A percentile compares a stretch with the other conserved stretches of the same genome.
These are phyloP conservation scores for Actinia tenebrosa DNA, from an alignment of 64 coral and sea anemone species.

Conservation along the genomic window DNA sequence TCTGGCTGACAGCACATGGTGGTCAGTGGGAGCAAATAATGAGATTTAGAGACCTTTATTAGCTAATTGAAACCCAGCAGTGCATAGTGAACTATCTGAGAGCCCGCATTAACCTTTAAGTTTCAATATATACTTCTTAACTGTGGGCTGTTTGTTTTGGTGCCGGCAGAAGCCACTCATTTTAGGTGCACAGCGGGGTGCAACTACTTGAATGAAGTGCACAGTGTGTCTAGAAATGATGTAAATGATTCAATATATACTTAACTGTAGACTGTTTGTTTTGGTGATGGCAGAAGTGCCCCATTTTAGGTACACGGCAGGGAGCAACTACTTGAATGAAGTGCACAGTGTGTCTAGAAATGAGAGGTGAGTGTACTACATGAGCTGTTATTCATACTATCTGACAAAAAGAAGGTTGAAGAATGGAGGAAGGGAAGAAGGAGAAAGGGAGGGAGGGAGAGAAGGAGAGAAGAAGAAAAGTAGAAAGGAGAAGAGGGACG, in stretches of 20 bases:
- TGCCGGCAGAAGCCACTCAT: slow-evolving; percentile 41
- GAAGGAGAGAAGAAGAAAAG: neutral
- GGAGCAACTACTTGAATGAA: slow-evolving; percentile 39
- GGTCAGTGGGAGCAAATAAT: too few relatives aligned
- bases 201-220: slow-evolving; percentile 33
- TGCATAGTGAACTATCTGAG: too few relatives aligned
- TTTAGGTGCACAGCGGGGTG: slow-evolving; percentile 55
- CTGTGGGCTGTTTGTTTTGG: neutral
- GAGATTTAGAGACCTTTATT: too few relatives aligned
- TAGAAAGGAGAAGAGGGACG: neutral
- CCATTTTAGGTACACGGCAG: slow-evolving; percentile 61
- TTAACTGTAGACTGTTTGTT: neutral
- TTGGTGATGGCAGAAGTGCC: slow-evolving; percentile 38
- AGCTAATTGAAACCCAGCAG: too few relatives aligned
- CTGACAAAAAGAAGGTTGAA: too few relatives aligned
- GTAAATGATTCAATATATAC: too few relatives aligned
- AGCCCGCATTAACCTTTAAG: too few relatives aligned
- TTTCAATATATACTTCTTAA: neutral
- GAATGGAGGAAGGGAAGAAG: neutral
- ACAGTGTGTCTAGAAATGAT: neutral
- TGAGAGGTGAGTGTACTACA: slow-evolving; percentile 11
- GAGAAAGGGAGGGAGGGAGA: neutral
- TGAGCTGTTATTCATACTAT: too few relatives aligned
- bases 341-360: neutral
- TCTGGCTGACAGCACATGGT: too few relatives aligned